Evolutionary conservation across 1,140 invertebrate genomes (phyloP).

Genomic region (Paramacrobiotus metropolitanus): DNA sequence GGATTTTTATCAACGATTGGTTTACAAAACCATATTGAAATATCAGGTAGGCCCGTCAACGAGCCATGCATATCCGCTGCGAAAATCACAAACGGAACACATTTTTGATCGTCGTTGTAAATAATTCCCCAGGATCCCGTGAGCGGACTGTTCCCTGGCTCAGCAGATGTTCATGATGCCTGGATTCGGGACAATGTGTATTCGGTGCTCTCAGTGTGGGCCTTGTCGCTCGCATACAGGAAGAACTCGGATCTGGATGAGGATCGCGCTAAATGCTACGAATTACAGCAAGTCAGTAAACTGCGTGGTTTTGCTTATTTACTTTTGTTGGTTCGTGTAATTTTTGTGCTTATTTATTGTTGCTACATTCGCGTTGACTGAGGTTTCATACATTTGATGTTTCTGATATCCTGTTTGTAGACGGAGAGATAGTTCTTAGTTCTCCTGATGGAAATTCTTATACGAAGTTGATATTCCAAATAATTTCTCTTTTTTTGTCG

Average conservation of each 20-base stretch:
- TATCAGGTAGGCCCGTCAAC: slow-evolving; percentile 35
- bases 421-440: no score
- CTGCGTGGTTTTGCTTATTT: neutral
- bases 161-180: slow-evolving; percentile 59
- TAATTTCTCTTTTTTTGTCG: slow-evolving; percentile 6
- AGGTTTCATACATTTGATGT: slow-evolving; percentile 5
- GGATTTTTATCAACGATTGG: slow-evolving; percentile 77
- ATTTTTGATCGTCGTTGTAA: slow-evolving; percentile 12
- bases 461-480: neutral
- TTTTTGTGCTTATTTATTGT: slow-evolving; percentile 14
- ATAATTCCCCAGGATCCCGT: slow-evolving; percentile 48
- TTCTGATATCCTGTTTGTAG: no score
- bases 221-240: slow-evolving; percentile 87
- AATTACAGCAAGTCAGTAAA: slow-evolving; percentile 54
- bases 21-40: slow-evolving; percentile 68
- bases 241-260: slow-evolving; percentile 96
- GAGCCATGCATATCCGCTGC: slow-evolving; percentile 2
- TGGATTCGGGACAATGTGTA: slow-evolving; percentile 98
- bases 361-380: neutral
- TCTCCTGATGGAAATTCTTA: neutral
- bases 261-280: slow-evolving; percentile 88
- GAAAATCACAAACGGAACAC: neutral
- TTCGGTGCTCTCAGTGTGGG: slow-evolving; percentile 88
- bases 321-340: neutral
- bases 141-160: slow-evolving; percentile 60